phyloP scores from a whole-genome alignment of 2,797 vertebrate species.

The Xenopus petersii region DNA sequence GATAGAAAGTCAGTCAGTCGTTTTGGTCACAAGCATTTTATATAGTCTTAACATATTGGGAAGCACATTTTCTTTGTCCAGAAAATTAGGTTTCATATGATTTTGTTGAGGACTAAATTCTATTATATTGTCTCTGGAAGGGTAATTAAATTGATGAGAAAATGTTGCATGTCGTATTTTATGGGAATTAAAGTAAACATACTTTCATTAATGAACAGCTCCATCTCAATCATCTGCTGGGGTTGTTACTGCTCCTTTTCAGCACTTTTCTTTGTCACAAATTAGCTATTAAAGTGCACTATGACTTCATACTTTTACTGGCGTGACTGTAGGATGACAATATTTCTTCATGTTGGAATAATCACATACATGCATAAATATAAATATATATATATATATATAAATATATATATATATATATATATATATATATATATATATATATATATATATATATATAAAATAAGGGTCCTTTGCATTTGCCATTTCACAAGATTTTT shows the following conservation, averaged over 20 bases:
- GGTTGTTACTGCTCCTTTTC: constrained; percentile 61
- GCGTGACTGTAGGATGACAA: not conserved
- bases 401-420: no score
- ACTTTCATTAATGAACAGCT: constrained; percentile 63
- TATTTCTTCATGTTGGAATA: no score
- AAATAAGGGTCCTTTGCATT: no score
- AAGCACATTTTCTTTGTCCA: constrained; percentile 49
- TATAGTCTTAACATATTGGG: constrained; percentile 6
- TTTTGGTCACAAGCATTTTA: constrained; percentile 21
- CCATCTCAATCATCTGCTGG: constrained; percentile 62
- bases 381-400: no score
- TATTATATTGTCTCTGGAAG: constrained; percentile 63
- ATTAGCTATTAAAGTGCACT: constrained; percentile 52
- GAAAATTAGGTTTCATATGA: constrained; percentile 46
- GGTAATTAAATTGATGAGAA: constrained; percentile 69
- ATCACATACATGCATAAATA: no score
- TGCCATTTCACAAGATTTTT: no score
- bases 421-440: no score
- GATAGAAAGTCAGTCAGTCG: not conserved
- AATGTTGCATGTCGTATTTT: constrained; percentile 61
- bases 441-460: no score
- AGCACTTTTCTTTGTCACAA: constrained; percentile 59
- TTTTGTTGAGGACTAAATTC: constrained; percentile 58
- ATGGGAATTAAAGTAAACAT: constrained; percentile 53
- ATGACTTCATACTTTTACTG: constrained; percentile 30